A percentile compares a stretch with the other conserved stretches of the same genome.
Evolutionary conservation across 1,140 invertebrate genomes (phyloP).

Genomic region (Trialeurodes vaporariorum): DNA sequence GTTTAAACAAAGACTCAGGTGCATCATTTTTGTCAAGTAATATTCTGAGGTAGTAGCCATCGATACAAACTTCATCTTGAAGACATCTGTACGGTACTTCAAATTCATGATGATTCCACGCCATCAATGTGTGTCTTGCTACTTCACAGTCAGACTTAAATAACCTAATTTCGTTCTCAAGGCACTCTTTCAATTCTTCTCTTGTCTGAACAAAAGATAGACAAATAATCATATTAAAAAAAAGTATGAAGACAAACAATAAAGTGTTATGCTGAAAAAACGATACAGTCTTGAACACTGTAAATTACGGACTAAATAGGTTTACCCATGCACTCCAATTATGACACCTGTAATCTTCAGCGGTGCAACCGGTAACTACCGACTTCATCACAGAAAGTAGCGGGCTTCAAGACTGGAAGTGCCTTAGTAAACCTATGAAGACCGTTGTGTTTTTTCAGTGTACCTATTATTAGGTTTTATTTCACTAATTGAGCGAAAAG

Average conservation of each 20-base stretch:
- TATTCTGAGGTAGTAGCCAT: conserved; percentile 93
- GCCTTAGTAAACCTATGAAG: no score
- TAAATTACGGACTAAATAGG: no score
- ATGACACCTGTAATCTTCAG: no score
- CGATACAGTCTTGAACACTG: no score
- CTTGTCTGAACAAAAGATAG: conserved; percentile 53
- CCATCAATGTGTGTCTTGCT: conserved; percentile 63
- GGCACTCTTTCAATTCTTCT: conserved; percentile 81
- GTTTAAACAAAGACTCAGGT: conserved; percentile 64
- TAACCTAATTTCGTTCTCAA: conserved; percentile 87
- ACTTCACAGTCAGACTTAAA: conserved; percentile 86
- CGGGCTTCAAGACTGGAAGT: no score
- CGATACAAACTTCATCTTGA: conserved; percentile 93
- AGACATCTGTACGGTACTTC: conserved; percentile 88
- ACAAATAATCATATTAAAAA: conserved; percentile 14
- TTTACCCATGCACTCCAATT: no score
- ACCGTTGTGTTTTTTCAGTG: no score
- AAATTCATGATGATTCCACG: conserved; percentile 98
- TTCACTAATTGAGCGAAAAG: no score
- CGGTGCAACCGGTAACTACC: neutral
- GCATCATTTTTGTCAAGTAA: conserved; percentile 78
- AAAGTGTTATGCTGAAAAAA: conserved; percentile 3
- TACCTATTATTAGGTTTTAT: no score
- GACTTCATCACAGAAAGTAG: neutral
- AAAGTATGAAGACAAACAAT: conserved; percentile 4